Conservation (phyloP, 2,113 vertebrate genomes). For the Gopherus flavomarginatus region DNA sequence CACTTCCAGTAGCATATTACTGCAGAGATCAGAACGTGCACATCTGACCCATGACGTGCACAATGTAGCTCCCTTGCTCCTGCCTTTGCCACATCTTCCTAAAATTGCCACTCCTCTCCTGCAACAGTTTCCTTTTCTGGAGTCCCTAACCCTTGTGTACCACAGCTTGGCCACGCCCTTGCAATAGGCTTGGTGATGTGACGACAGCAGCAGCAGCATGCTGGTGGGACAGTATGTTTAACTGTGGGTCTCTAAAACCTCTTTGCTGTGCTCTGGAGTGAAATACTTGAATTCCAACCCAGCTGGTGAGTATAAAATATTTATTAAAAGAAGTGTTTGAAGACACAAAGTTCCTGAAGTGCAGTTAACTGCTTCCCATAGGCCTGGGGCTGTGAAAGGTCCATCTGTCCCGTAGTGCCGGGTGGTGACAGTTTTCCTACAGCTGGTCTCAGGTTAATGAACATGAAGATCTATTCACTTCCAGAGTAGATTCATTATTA, state of each 20-base stretch:
- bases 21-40: background rate
- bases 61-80: background rate
- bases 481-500: background rate
- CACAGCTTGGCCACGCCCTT: background rate
- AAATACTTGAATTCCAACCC: background rate
- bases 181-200: background rate
- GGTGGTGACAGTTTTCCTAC: fast-evolving
- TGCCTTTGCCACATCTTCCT: background rate
- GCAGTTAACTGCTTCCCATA: background rate
- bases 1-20: background rate
- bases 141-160: background rate
- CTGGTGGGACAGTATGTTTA: background rate
- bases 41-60: slow-evolving; percentile 39
- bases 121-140: background rate
- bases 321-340: background rate
- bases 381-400: background rate
- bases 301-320: background rate
- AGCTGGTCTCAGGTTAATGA: fast-evolving
- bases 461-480: fast-evolving
- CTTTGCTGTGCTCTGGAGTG: background rate
- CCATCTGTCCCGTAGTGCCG: background rate
- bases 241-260: background rate
- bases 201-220: fast-evolving
- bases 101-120: fast-evolving
- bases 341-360: fast-evolving